Evolutionary conservation across 2,797 vertebrate species (phyloP).

Genomic region (Caiman crocodilus): DNA sequence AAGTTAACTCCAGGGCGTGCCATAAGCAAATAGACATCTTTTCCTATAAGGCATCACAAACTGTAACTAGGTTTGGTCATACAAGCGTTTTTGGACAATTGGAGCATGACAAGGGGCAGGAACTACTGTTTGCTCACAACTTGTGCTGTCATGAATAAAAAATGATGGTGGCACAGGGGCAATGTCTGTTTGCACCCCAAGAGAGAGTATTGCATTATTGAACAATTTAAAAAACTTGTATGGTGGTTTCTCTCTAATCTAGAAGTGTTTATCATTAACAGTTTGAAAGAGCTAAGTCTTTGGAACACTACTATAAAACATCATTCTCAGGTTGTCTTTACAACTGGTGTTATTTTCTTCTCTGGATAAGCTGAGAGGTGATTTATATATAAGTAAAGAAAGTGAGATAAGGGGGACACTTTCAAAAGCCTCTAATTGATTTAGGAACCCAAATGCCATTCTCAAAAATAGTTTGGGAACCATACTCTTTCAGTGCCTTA

Average conservation of each 20-base stretch:
- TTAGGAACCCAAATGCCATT: slow-evolving; percentile 12
- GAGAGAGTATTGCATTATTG: neutral
- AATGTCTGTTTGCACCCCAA: too few relatives aligned
- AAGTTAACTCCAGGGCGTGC: too few relatives aligned
- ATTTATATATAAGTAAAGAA: neutral
- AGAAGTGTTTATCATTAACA: neutral
- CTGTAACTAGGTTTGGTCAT: too few relatives aligned
- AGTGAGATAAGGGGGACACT: neutral
- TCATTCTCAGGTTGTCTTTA: neutral
- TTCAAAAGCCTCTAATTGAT: neutral
- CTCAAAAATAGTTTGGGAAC: neutral
- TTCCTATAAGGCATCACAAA: too few relatives aligned
- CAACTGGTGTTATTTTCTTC: neutral
- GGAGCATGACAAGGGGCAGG: too few relatives aligned
- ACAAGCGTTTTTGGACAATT: too few relatives aligned
- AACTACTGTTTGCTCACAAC: too few relatives aligned
- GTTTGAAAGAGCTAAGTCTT: neutral
- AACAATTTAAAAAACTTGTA: neutral
- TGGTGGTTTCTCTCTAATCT: neutral
- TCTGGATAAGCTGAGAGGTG: neutral
- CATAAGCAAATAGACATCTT: too few relatives aligned
- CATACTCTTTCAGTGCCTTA: neutral
- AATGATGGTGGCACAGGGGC: too few relatives aligned
- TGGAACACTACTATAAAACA: neutral
- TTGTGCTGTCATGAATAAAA: too few relatives aligned